Evolutionary conservation across 2,113 vertebrate species (phyloP).

Genomic region (Rhinoderma darwinii): DNA sequence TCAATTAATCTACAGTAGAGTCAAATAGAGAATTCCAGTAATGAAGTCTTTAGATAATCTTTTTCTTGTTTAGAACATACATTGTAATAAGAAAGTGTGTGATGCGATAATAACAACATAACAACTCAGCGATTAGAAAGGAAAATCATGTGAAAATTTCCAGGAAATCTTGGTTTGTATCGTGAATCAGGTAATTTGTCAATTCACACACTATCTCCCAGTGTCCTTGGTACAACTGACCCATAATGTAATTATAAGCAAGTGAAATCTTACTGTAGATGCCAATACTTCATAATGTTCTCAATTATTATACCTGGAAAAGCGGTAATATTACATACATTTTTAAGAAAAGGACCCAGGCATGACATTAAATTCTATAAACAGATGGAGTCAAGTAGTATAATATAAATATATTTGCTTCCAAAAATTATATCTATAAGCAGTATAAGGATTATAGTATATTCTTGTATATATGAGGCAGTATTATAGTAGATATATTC

Average conservation of each 20-base stretch:
- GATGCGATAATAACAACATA: not conserved
- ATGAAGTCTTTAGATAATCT: too few species aligned
- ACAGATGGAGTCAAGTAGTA: too few species aligned
- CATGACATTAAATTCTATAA: too few species aligned
- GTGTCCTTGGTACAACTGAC: not conserved
- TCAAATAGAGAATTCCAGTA: too few species aligned
- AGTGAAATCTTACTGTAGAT: not conserved
- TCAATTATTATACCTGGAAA: not conserved
- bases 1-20: too few species aligned
- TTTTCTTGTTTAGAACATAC: not conserved
- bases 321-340: not conserved
- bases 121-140: not conserved
- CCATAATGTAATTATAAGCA: not conserved
- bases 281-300: not conserved
- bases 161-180: not conserved
- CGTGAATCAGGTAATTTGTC: not conserved
- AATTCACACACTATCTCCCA: not conserved
- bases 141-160: not conserved
- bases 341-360: too few species aligned
- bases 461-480: too few species aligned
- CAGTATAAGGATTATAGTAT: too few species aligned
- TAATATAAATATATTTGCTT: too few species aligned
- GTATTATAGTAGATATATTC: too few species aligned
- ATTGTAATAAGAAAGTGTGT: not conserved
- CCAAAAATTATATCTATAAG: too few species aligned